Conservation (phyloP, 2,113 vertebrate genomes). For the Gambusia affinis region DNA sequence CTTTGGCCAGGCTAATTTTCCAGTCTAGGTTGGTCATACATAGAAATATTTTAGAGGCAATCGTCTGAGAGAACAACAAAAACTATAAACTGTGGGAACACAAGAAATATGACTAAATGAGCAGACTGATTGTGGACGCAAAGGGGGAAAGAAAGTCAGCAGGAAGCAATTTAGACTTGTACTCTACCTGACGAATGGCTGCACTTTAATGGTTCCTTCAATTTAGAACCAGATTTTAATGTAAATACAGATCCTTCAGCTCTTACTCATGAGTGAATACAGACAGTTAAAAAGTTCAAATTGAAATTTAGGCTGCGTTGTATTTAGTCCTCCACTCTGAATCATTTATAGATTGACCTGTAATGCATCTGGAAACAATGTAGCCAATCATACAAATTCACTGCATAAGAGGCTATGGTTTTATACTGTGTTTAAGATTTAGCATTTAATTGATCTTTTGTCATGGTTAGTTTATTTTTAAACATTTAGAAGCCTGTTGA, state of each 20-base stretch:
- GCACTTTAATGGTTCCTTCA: not conserved
- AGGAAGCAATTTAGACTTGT: conserved; percentile 1
- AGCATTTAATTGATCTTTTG: too few species aligned
- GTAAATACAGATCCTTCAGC: not conserved
- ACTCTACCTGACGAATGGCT: not conserved
- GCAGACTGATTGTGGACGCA: conserved; percentile 7
- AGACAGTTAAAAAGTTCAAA: not conserved
- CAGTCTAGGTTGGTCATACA: conserved; percentile 48
- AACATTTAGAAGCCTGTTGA: too few species aligned
- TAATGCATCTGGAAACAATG: too few species aligned
- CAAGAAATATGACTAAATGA: conserved; percentile 29
- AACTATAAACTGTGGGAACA: not conserved
- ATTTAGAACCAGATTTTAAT: not conserved
- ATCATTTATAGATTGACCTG: too few species aligned
- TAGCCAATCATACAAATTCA: too few species aligned
- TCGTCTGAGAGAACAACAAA: conserved; percentile 39
- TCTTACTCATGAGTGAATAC: not conserved
- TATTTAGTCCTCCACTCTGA: not conserved
- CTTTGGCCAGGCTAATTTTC: conserved; percentile 76
- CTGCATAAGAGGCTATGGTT: too few species aligned
- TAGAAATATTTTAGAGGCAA: conserved; percentile 31
- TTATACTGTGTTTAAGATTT: too few species aligned
- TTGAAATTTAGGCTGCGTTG: not conserved
- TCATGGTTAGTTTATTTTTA: too few species aligned
- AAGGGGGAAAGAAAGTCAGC: not conserved